These are phyloP conservation scores for Mechanitis messenoides DNA, from an alignment of 2,888 invertebrate genomes.

Conservation along the genomic window DNA sequence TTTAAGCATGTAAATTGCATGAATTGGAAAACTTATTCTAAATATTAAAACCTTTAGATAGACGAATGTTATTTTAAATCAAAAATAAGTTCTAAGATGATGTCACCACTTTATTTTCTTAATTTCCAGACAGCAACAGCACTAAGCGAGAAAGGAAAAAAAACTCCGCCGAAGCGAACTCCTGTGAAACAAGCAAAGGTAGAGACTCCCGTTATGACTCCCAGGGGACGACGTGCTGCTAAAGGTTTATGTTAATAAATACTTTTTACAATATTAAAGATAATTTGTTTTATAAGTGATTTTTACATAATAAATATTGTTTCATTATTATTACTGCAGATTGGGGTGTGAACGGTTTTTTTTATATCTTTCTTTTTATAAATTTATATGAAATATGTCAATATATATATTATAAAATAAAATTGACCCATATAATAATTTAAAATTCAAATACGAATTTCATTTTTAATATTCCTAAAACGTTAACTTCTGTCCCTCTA, in stretches of 20 bases:
- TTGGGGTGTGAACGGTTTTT: too few species aligned
- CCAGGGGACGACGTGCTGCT: constrained; percentile 48
- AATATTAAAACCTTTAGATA: background rate
- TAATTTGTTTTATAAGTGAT: too few species aligned
- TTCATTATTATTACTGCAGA: too few species aligned
- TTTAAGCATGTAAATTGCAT: constrained; percentile 14
- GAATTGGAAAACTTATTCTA: constrained; percentile 7
- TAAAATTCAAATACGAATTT: too few species aligned
- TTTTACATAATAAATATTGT: too few species aligned
- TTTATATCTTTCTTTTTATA: too few species aligned
- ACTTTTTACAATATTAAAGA: background rate
- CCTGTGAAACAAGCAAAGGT: constrained; percentile 41
- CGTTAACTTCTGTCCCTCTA: too few species aligned
- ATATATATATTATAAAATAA: too few species aligned
- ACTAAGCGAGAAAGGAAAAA: constrained; percentile 58
- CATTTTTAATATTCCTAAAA: too few species aligned
- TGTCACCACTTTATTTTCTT: constrained; percentile 3
- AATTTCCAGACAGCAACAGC: constrained; percentile 62
- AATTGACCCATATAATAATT: too few species aligned
- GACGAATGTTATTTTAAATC: background rate
- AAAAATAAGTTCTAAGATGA: background rate
- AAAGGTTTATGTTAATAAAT: constrained; percentile 20
- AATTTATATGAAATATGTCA: too few species aligned
- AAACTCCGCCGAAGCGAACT: constrained; percentile 40
- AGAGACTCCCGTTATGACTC: constrained; percentile 39